Evolutionary conservation across 2,888 invertebrate genomes (phyloP), one percentile per base, ranked within the genome.

Genomic region (Patella ulyssiponensis): DNA sequence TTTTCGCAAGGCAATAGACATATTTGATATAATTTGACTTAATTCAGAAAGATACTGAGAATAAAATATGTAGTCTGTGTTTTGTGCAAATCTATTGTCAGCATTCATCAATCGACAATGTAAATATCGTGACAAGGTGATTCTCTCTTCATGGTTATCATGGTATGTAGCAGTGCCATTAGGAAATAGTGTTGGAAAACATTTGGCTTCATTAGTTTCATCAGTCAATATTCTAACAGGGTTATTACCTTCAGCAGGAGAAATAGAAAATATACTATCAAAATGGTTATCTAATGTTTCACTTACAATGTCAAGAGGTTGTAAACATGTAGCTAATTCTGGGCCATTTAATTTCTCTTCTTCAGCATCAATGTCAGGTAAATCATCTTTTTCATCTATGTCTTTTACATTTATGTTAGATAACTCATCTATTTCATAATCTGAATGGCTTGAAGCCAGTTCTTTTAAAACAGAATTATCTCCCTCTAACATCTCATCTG

Each of bases 211-310:
- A 72, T 73, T 77, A 7, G 72, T 77, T n/a, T 70, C 23, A 69
- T 74, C 74, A 56, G 73, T 70, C 20, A 77, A 72, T 44, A 81
- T 69, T n/a, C 56, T 51, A 2, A 77, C 15, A 27, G 81, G 81
- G 11, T 23, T 76, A n/a, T 77, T 73, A 7, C 76, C 78, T 76
- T 81, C 81, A n/a, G 71, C 78, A 7, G 79, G 82, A 15, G 82
- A 79, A 15, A 82, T 23, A 76, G 54, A 73, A 69, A 76, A 77
- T 14, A 78, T 76, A 14, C 76, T 33, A 56, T 82, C 75, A 52
- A 56, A 70, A 77, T 75, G 53, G n/a, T 77, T 58, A 51, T 79
- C 79, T 17, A 77, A 15, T 27, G 74, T 53, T 44, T 79, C 77
- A 51, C 79, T 78, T 12, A 64, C 79, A 56, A 80, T 51, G 54